Evolutionary conservation across 2,888 invertebrate species (phyloP), one percentile per base, ranked within the genome.

Genomic region (Melieria picta): DNA sequence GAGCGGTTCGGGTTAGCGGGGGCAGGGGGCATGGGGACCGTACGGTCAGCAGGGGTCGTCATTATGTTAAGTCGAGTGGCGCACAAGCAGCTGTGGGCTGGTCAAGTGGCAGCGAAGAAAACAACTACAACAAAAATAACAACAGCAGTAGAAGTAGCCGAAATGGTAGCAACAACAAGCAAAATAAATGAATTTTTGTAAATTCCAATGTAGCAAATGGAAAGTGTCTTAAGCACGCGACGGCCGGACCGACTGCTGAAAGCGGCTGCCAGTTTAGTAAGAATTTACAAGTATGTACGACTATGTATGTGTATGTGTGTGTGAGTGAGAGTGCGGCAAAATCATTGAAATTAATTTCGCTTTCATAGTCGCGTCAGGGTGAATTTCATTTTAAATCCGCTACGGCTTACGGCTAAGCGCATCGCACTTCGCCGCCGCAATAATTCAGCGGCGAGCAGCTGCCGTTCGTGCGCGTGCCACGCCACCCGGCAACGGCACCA

Each of bases 271-370:
- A 30, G 30, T 30, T 30, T 30, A 30, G 30, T 30, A 30, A 30
- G 30, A 1, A 30, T 30, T 30, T 30, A 30, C 30, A 2, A 30
- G 30, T 30, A 30, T 30, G 30, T 30, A 30, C 30, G 30, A 30
- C 30, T 30, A 30, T 30, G 30, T 30, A 30, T 30, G 30, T 30
- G 16, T 16, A 1, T 16, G 30, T 30, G 30, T 30, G 30, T 30
- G 30, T 30, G 30, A 58, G 66, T 58, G n/a, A n/a, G 52, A 57
- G 47, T 57, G 57, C 48, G 66, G 66, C 48, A 57, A 66, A 66
- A 58, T 66, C 42, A 48, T 66, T 66, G 58, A 58, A 66, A 58
- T 58, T 66, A 66, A 66, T 66, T 66, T 66, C 48, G 30, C 60
- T 57, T 46, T 43, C 48, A 66, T 48, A 43, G n/a, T 6, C 43